phyloP scores from a whole-genome alignment of 1,140 invertebrate genomes.

The Leptinotarsa undecemlineata region DNA sequence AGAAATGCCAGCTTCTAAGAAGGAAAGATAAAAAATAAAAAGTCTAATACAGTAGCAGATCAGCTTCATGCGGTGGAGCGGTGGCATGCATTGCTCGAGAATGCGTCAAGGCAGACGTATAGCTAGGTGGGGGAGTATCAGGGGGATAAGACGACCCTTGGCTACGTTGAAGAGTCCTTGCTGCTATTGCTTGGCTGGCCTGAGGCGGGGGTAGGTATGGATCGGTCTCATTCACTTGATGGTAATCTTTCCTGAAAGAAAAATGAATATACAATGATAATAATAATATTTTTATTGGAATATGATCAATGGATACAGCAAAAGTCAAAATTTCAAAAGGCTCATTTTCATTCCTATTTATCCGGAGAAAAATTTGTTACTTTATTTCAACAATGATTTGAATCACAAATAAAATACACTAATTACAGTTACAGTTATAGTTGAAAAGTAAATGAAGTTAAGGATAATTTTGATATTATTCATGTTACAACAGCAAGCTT shows the following conservation, averaged over 20 bases:
- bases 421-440: too few species aligned
- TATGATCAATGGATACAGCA: too few species aligned
- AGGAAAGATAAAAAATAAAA: slow-evolving; percentile 33
- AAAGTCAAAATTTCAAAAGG: too few species aligned
- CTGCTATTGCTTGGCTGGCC: slow-evolving; percentile 66
- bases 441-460: too few species aligned
- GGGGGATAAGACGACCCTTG: slow-evolving; percentile 55
- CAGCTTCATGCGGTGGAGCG: slow-evolving; percentile 44
- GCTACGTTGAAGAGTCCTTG: slow-evolving; percentile 61
- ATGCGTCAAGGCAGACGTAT: slow-evolving; percentile 52
- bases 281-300: too few species aligned
- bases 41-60: slow-evolving; percentile 42
- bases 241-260: slow-evolving; percentile 69
- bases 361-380: too few species aligned
- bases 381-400: too few species aligned
- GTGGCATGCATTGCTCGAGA: slow-evolving; percentile 49
- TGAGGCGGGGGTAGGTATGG: slow-evolving; percentile 64
- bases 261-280: neutral
- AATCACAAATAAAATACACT: too few species aligned
- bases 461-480: too few species aligned
- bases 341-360: too few species aligned
- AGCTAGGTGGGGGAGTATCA: slow-evolving; percentile 55
- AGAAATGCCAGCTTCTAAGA: neutral
- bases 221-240: slow-evolving; percentile 74
- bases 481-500: too few species aligned